phyloP scores from a whole-genome alignment of 2,888 invertebrate species.

The Cheilosia variabilis region DNA sequence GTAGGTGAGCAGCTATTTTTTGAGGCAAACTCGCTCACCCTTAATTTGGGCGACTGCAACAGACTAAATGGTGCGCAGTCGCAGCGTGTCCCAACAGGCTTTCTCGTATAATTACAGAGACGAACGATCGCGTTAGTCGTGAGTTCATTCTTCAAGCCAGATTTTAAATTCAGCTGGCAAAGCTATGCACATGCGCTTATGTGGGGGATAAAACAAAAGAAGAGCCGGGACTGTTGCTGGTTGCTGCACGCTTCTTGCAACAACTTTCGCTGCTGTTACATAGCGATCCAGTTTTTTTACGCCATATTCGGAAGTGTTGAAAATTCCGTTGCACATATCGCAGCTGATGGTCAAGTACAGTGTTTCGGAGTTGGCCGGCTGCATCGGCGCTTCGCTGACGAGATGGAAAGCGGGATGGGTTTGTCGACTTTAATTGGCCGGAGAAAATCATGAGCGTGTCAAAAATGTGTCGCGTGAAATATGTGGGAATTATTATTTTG shows the following conservation, averaged over 20 bases:
- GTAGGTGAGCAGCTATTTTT: constrained; percentile 54
- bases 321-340: constrained; percentile 57
- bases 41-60: constrained; percentile 37
- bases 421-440: constrained; percentile 59
- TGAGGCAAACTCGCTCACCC: constrained; percentile 50
- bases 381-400: not conserved
- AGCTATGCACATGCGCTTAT: constrained; percentile 53
- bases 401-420: constrained; percentile 42
- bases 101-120: constrained; percentile 37
- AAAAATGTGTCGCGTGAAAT: constrained; percentile 51
- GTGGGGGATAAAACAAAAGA: not conserved
- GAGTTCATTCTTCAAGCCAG: constrained; percentile 35
- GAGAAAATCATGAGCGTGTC: constrained; percentile 70
- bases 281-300: constrained; percentile 69
- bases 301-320: constrained; percentile 69
- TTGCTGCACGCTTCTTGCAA: constrained; percentile 43
- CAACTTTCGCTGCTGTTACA: constrained; percentile 72
- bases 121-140: constrained; percentile 32
- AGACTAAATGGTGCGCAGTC: not conserved
- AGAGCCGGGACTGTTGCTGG: constrained; percentile 26
- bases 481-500: constrained; percentile 47
- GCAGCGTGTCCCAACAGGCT: constrained; percentile 23
- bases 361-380: constrained; percentile 29
- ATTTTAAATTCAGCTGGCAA: constrained; percentile 48
- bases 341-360: constrained; percentile 63